Evolutionary conservation across 2,113 vertebrate genomes (phyloP).

Genomic region (Murina feae): DNA sequence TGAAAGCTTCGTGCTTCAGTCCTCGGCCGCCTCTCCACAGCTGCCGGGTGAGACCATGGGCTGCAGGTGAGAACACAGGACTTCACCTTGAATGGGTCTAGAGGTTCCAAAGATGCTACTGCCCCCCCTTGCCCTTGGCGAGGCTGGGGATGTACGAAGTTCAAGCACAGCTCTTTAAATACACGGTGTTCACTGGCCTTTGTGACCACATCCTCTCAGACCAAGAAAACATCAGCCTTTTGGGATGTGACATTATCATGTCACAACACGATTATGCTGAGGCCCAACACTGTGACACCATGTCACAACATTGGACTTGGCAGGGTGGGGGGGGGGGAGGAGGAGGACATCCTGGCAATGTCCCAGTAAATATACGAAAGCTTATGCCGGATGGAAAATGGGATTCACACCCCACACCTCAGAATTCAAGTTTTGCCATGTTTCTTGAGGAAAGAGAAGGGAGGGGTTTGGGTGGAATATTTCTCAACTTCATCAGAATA

Average conservation of each 20-base stretch:
- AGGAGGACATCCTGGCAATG: not conserved
- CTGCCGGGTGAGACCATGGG: not conserved
- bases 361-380: not conserved
- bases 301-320: not conserved
- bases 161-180: not conserved
- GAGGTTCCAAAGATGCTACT: not conserved
- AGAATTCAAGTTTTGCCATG: not conserved
- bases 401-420: not conserved
- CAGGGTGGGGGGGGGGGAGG: no score
- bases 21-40: not conserved
- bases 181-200: not conserved
- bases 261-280: not conserved
- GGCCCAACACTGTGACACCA: not conserved
- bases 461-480: not conserved
- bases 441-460: not conserved
- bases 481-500: not conserved
- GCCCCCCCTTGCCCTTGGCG: not conserved
- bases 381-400: not conserved
- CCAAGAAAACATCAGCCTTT: not conserved
- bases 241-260: not conserved
- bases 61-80: not conserved
- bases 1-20: not conserved
- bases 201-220: not conserved
- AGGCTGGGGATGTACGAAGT: not conserved
- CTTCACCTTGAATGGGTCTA: not conserved